Base-by-base conservation (phyloP, 2,113 vertebrate genomes). In the Plecotus auritus region DNA sequence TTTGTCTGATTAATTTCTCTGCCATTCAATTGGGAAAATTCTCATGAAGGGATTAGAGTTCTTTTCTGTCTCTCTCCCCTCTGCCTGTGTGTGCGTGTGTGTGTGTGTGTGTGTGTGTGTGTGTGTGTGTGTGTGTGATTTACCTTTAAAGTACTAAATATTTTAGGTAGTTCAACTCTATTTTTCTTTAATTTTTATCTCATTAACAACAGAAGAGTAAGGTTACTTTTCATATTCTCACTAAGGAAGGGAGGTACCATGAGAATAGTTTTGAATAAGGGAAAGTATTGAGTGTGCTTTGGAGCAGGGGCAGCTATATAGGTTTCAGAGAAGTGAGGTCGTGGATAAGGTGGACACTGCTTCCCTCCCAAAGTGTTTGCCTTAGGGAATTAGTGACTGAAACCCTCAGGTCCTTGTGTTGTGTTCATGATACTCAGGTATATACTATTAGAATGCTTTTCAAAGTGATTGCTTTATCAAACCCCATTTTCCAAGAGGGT, bases 161-260 rank as follows among this genome's bases (percentile, higher is more conserved):
- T 64, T 85, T 59, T 84, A 74, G 10, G n/a, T 78, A 64, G 35
- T 45, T 54, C 22, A 16, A 56, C 64, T 88, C n/a, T 89, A n/a
- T 47, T 80, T 80, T 90, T 90, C 42, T 81, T 85, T 85, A 45
- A n/a, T 69, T 72, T 87, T 81, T 54, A 49, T 78, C 45, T 85
- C 51, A 82, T 54, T 90, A 88, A 49, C 42, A 89, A 77, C 18
- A 49, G 73, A 81, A 56, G 9, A 66, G 23, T 74, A 81, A 35
- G 47, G 17, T 74, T 73, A 35, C 26, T 91, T 96, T 93, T 84
- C 7, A 10, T 59, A 54, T 2, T 26, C 0, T 51, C 1, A 87
- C 3, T 49, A 40, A 78, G 32, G 16, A 6, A 85, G 37, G 30
- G 26, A 45, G 37, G 66, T 32, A 9, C 4, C 17, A 12, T 49